Evolutionary conservation across 1,140 invertebrate species (phyloP), one percentile per base, ranked within the genome.

Genomic region (Sminthurides bifidus): DNA sequence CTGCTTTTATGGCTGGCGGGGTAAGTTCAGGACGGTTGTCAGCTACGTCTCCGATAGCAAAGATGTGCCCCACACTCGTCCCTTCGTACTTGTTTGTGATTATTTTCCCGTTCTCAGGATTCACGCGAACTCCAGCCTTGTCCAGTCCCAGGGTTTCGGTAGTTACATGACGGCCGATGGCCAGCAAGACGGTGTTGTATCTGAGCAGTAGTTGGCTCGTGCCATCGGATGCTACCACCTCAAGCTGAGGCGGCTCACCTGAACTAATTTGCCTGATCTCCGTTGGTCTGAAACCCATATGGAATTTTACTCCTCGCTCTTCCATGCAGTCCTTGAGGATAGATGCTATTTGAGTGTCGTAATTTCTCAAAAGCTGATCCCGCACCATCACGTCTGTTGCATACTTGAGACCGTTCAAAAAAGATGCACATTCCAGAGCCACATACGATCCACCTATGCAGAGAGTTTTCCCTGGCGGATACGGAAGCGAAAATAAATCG

Each of bases 301-400:
- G 71, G 71, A 98, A 94, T 62, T 85, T 81, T 24, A 96, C 80
- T 2, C 87, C 88, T 58, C 83, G 80, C 46, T 82, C 73, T 59
- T 81, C 74, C 90, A 98, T 93, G 69, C 92, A 85, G 23, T 79
- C 74, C 14, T 83, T 81, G 54, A 98, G 79, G 58, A 84, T 76
- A 31, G 80, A 76, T 2, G 92, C 91, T 83, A 97, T 96, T 76
- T 98, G 88, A 72, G 92, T 92, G 75, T 98, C 94, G 72, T 98
- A 98, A 24, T 92, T 93, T 66, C 93, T 79, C 26, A 98, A 75
- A 15, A 94, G 77, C 60, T 97, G 85, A 0, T 93, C 97, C 2
- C 94, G 78, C 0, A 92, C 85, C 83, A 94, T 87, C 23, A 96
- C 79, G 5, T 89, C 92, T 0, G 88, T 80, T 57, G 92, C 83